Evolutionary conservation across 2,888 invertebrate genomes (phyloP), one percentile per base, ranked within the genome.

Genomic region (Chaetoderma sp.): DNA sequence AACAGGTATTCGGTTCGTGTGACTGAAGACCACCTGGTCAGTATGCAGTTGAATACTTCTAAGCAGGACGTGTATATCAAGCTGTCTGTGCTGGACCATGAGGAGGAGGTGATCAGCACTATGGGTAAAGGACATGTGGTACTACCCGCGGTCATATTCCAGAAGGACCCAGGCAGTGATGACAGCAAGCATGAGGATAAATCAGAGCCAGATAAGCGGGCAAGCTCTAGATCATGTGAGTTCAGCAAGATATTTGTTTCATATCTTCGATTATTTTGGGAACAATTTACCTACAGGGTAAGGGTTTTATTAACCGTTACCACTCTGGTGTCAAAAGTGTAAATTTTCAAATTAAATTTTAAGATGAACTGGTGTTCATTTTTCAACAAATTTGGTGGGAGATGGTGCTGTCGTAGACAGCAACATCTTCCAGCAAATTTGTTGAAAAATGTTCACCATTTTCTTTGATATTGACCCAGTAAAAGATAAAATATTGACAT

Each of bases 1-100:
- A n/a, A n/a, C n/a, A 84, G 86, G 67, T 84, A 85, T 68, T 57
- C 81, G 2, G 83, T 86, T 36, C 83, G 79, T 60, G 83, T 84
- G 21, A 72, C 69, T 8, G 85, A 85, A 52, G 84, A 85, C 59
- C 85, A 86, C 62, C 67, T 86, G 52, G 77, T 76, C 33, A 83
- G 81, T 57, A 70, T 86, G 8, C 85, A 86, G 72, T 69, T 86
- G 63, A 78, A 76, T 55, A 85, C 86, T 1, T 85, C 85, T 16
- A 84, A 83, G 63, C 74, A 75, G 10, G 84, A 86, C 63, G 86
- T 86, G 30, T 78, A 83, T 62, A 73, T 86, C 60, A 81, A 81
- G 60, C 80, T 86, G 55, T 70, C 76, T n/a, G 75, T 85, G 1
- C 73, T 83, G 42, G 82, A 85, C 70, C 74, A 82, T 65, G 81